These are phyloP conservation scores for Euura saliciscinereae DNA, from an alignment of 1,140 invertebrate species.

Conservation along the genomic window DNA sequence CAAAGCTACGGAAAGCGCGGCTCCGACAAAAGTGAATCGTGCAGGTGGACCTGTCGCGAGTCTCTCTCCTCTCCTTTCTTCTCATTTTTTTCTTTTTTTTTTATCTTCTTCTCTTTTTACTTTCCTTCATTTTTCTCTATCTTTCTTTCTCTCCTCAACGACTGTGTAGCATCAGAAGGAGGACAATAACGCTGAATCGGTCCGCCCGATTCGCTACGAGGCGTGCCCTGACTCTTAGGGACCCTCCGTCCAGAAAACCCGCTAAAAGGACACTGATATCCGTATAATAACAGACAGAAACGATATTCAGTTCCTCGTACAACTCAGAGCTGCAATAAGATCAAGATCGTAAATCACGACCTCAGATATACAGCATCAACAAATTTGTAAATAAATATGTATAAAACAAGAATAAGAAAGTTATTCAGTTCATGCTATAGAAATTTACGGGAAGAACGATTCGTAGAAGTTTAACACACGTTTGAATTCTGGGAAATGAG, in stretches of 20 bases:
- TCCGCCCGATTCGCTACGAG: slow-evolving; percentile 14
- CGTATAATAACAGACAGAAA: slow-evolving; percentile 11
- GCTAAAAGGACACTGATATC: slow-evolving; percentile 16
- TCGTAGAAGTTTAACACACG: background rate
- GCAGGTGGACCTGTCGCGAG: slow-evolving; percentile 18
- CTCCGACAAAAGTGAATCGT: slow-evolving; percentile 17
- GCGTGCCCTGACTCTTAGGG: background rate
- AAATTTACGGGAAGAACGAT: background rate
- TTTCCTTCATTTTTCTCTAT: background rate
- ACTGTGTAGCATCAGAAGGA: background rate
- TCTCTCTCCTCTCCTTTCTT: background rate
- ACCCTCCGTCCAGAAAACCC: background rate
- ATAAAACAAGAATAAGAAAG: no score
- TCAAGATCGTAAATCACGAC: no score
- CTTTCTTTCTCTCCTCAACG: background rate
- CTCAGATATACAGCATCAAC: no score
- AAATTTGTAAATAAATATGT: no score
- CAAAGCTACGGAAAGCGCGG: slow-evolving; percentile 16
- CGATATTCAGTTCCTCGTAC: no score
- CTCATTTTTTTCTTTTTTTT: background rate
- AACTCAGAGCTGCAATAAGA: no score
- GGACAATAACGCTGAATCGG: slow-evolving; percentile 11
- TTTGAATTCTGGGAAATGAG: background rate
- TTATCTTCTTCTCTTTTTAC: no score
- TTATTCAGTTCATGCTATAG: no score